phyloP scores from a whole-genome alignment of 2,888 invertebrate species.

The Schizotus pectinicornis region DNA sequence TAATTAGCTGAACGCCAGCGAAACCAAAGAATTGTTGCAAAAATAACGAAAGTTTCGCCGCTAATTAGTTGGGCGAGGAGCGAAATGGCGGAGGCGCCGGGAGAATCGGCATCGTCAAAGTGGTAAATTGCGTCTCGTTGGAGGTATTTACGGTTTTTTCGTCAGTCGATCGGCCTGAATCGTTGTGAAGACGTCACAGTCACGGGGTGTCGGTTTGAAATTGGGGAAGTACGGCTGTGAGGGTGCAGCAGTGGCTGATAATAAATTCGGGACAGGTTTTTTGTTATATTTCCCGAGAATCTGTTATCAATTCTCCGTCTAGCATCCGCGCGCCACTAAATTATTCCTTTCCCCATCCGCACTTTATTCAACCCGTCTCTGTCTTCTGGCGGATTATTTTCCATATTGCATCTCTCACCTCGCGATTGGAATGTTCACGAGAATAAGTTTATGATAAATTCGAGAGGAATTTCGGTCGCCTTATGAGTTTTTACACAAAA shows the following conservation, averaged over 20 bases:
- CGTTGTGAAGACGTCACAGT: too few relatives aligned
- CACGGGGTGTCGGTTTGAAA: too few relatives aligned
- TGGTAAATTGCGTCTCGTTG: too few relatives aligned
- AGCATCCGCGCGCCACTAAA: constrained; percentile 14
- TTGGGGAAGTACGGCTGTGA: too few relatives aligned
- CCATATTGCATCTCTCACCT: constrained; percentile 19
- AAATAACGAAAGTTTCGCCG: too few relatives aligned
- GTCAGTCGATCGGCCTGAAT: too few relatives aligned
- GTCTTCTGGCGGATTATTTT: constrained; percentile 22
- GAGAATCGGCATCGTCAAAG: too few relatives aligned
- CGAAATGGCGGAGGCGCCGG: too few relatives aligned
- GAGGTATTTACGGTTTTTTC: too few relatives aligned
- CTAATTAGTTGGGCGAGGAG: too few relatives aligned
- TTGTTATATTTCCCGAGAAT: constrained; percentile 26
- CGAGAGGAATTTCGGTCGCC: constrained; percentile 16
- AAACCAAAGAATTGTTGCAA: too few relatives aligned
- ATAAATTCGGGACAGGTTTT: constrained; percentile 29
- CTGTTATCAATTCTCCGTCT: constrained; percentile 29
- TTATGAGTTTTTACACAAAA: constrained; percentile 25
- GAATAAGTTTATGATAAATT: constrained; percentile 27
- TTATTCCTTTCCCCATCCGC: constrained; percentile 22
- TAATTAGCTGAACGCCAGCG: too few relatives aligned
- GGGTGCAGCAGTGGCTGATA: constrained; percentile 5
- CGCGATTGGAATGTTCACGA: constrained; percentile 22
- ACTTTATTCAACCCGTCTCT: constrained; percentile 17